phyloP scores from a whole-genome alignment of 2,113 vertebrate species.

The Zingel zingel region DNA sequence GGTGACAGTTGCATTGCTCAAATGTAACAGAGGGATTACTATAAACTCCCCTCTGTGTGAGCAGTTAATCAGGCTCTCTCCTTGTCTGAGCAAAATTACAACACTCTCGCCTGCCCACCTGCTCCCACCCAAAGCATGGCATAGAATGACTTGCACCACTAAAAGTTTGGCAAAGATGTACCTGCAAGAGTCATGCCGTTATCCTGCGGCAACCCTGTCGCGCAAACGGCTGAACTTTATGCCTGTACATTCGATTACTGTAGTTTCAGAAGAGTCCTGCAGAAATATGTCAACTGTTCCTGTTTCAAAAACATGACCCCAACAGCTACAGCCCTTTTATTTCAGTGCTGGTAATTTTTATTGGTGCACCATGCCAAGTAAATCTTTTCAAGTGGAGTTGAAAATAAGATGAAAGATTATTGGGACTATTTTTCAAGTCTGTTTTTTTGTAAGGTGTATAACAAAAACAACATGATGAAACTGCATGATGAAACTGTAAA shows the following conservation, averaged over 20 bases:
- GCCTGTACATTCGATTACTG: constrained; percentile 17
- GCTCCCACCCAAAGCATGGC: constrained; percentile 49
- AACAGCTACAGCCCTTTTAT: background rate
- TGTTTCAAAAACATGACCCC: constrained; percentile 1
- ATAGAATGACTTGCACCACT: background rate
- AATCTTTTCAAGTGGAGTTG: background rate
- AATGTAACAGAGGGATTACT: constrained; percentile 26
- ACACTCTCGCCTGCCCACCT: constrained; percentile 52
- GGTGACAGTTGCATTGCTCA: constrained; percentile 33
- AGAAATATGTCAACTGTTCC: background rate
- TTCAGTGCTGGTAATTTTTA: background rate
- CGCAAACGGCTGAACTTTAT: background rate
- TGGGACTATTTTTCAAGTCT: background rate
- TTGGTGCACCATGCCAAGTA: background rate
- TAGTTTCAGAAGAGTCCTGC: background rate
- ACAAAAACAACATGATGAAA: background rate
- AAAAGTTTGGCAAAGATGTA: constrained; percentile 22
- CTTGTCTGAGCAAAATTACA: constrained; percentile 48
- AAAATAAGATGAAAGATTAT: background rate
- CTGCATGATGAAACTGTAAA: background rate
- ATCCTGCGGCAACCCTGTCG: background rate
- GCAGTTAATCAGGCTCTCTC: constrained; percentile 47
- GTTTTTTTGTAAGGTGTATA: background rate
- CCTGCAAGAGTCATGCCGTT: constrained; percentile 7
- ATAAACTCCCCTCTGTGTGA: constrained; percentile 29